Evolutionary conservation across 1,140 invertebrate genomes (phyloP), one percentile per base, ranked within the genome.

Genomic region (Bombus terrestris): DNA sequence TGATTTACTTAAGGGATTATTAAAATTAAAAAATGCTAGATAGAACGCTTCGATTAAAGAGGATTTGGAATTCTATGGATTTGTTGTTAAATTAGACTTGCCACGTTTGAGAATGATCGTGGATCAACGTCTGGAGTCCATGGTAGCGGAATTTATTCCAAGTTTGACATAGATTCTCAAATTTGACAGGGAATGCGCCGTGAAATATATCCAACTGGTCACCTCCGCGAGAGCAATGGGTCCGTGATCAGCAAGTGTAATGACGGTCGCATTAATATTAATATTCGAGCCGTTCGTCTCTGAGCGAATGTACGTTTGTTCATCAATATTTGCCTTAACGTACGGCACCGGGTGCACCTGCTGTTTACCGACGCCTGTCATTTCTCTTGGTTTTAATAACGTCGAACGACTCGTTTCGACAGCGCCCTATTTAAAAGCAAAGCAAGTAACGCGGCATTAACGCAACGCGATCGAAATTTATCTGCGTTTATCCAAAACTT

Each of bases 251-350:
- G 72, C 80, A 77, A 89, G 80, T 85, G 84, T 78, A 88, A 86
- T 72, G 47, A 15, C 75, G 69, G 25, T 25, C 66, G 64, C 73
- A 86, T 89, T 89, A 86, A 89, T 89, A 89, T 89, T 89, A 83
- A 89, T 83, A 86, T 76, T 81, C 78, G 43, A 6, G 13, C 32
- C 22, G 15, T 25, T 81, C 41, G 72, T 43, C 76, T 76, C 57
- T 18, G 57, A 9, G 32, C 43, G 37, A 12, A 15, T 28, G 85
- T 74, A 62, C 83, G 78, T 85, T 89, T 76, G 87, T 83, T 81
- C 86, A 86, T 89, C 88, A 84, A 89, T 89, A 89, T 89, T 89
- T 89, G 77, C 71, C 71, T 80, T 37, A 80, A 77, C 80, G 81
- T 77, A 68, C 77, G 64, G 37, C 57, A 41, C 37, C 32, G 18